Conservation (phyloP, 2,113 vertebrate species). For the Callithrix jacchus region DNA sequence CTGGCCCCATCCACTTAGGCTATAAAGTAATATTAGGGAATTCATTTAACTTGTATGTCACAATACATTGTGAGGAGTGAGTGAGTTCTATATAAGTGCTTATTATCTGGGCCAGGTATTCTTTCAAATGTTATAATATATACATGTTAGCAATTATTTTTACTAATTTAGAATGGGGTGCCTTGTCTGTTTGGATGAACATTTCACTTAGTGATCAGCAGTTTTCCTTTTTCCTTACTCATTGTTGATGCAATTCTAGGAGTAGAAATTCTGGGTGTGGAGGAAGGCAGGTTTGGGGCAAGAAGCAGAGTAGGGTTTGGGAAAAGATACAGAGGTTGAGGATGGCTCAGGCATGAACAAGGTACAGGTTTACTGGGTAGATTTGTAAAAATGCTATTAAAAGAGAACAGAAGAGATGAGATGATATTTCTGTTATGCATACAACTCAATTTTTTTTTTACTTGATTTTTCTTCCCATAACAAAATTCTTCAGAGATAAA, state of each 20-base stretch:
- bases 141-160: neutral
- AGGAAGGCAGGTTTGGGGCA: neutral
- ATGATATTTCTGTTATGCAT: neutral
- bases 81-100: neutral
- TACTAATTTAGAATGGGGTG: neutral
- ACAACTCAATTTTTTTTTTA: neutral
- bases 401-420: neutral
- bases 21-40: neutral
- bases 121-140: neutral
- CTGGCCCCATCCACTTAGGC: neutral
- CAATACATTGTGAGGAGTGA: neutral
- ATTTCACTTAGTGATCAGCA: neutral
- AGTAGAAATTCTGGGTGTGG: neutral
- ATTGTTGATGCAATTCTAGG: neutral
- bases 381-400: neutral
- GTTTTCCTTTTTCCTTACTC: neutral
- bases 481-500: neutral
- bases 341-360: neutral
- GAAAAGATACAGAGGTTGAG: neutral
- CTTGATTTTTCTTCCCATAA: neutral
- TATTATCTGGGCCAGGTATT: neutral
- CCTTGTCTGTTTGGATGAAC: neutral
- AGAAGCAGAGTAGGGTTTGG: neutral
- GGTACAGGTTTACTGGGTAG: neutral
- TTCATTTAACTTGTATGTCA: neutral